These are phyloP conservation scores for Numida meleagris DNA, from an alignment of 2,113 vertebrate species.

Conservation along the genomic window DNA sequence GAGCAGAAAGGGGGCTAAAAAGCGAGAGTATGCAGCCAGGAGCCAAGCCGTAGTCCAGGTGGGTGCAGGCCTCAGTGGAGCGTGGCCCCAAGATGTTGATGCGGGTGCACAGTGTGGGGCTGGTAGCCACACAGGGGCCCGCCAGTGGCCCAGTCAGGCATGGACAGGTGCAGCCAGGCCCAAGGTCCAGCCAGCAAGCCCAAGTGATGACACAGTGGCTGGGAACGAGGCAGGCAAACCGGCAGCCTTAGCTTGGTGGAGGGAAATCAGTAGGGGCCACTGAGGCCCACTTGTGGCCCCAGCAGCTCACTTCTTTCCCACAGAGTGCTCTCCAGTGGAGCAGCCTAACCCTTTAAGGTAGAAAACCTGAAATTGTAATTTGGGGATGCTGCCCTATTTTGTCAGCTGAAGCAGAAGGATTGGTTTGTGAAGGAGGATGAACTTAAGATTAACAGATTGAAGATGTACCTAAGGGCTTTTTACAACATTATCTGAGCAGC, in stretches of 20 bases:
- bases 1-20: rapidly evolving
- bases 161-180: too few relatives aligned
- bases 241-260: neutral
- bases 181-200: neutral
- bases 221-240: neutral
- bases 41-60: neutral
- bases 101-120: neutral
- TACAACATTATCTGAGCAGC: neutral
- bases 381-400: neutral
- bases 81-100: neutral
- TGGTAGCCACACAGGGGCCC: neutral
- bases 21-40: too few relatives aligned
- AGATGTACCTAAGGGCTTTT: neutral
- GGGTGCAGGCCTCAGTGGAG: neutral
- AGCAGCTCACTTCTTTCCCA: neutral
- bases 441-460: neutral
- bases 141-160: too few relatives aligned
- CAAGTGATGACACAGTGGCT: rapidly evolving
- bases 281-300: neutral
- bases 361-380: conserved; percentile 26
- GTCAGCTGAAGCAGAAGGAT: conserved; percentile 56
- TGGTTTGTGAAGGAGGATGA: neutral
- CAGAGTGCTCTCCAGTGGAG: neutral
- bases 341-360: neutral
- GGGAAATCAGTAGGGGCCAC: rapidly evolving